Base-by-base conservation (phyloP, 2,888 invertebrate genomes). In the Apodemia duryi region DNA sequence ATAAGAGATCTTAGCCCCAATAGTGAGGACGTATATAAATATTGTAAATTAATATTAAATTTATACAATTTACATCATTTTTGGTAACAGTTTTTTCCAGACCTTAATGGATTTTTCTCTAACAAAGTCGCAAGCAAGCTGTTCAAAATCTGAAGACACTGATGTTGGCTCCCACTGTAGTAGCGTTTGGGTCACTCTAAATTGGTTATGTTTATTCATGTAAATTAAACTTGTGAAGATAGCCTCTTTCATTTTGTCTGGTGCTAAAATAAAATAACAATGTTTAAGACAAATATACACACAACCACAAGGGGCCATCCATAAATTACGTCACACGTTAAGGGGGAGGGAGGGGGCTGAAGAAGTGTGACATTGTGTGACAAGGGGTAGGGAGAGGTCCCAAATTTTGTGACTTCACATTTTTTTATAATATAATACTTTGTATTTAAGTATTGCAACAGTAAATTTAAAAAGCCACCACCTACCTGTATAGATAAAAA, bases 181-280 rank as follows among this genome's bases (percentile, higher is more conserved):
- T 43, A 92, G 72, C n/a, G 75, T 77, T 69, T 79, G 73, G 32
- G 79, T 73, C 2, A 89, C 77, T 29, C 79, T 72, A 5, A 72
- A 68, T 52, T 75, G 77, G 67, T 83, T 82, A 69, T 87, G 84
- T 70, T 79, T 84, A 65, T 78, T 80, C 75, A 91, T 79, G 63
- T 75, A 81, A 63, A 88, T 74, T 64, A 92, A 74, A 76, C 88
- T 88, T 2, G 75, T 78, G 32, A 85, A 74, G 35, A 86, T 80
- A 0, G 89, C 88, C 77, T 92, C 91, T 71, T 85, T 77, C 69
- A 86, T 78, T 64, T 73, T 66, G 28, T 71, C 76, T 1, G 84
- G 77, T 41, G 77, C 92, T 92, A 77, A 65, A 86, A 87, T 64
- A 67, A 67, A 65, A 71, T 62, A 69, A 43, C 28, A 65, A 38